Percentiles rank a stretch among this genome's conserved stretches.
Conservation (phyloP, 2,113 vertebrate species). For the Chionodraco myersi region DNA sequence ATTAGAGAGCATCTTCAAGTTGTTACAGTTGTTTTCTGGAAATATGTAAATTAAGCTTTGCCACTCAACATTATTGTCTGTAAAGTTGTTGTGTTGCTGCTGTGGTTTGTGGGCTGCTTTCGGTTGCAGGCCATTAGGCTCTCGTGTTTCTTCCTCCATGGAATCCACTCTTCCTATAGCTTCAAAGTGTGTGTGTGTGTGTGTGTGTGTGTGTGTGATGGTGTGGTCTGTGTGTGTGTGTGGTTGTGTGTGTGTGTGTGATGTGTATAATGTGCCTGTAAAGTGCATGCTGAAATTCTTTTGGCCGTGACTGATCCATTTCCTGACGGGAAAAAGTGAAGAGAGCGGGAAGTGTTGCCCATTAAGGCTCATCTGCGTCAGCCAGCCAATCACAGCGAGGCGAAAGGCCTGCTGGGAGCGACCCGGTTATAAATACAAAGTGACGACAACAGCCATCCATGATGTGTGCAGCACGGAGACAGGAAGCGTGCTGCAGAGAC, state of each 20-base stretch:
- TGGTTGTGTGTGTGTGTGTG: neutral
- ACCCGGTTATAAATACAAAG: conserved; percentile 70
- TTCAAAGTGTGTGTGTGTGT: neutral
- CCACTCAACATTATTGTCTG: neutral
- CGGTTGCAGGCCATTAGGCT: neutral
- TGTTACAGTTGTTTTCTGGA: neutral
- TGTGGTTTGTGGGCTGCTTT: no score
- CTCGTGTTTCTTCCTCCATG: neutral
- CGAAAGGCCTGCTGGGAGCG: conserved; percentile 51
- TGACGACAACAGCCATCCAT: conserved; percentile 57
- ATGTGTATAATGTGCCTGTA: conserved; percentile 33
- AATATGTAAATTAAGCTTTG: neutral
- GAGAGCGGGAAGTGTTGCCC: conserved; percentile 46
- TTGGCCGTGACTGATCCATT: conserved; percentile 55
- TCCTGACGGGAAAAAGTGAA: conserved; percentile 54
- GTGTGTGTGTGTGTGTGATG: neutral
- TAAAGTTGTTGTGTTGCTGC: neutral
- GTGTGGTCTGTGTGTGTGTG: neutral
- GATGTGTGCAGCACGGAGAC: conserved; percentile 17
- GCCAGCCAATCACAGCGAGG: conserved; percentile 49
- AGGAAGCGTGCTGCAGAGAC: conserved; percentile 19
- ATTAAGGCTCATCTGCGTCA: conserved; percentile 40
- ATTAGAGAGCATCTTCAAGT: neutral
- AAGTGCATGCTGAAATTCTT: conserved; percentile 39
- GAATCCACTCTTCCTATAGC: no score